These are phyloP conservation scores for Hepsetus odoe DNA, from an alignment of 2,113 vertebrate genomes.

Conservation along the genomic window DNA sequence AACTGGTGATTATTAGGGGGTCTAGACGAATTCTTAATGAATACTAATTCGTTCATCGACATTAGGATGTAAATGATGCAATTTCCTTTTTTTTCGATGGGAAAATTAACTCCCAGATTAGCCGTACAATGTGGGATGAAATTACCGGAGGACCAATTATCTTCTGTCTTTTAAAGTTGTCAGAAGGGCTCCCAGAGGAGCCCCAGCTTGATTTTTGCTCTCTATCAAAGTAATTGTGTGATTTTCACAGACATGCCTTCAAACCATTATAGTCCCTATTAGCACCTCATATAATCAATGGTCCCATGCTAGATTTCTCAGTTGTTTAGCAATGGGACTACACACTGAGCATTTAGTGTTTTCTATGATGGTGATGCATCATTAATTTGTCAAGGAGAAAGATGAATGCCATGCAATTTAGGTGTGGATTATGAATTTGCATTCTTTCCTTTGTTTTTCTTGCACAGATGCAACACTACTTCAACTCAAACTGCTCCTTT, in stretches of 20 bases:
- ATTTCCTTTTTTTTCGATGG: slow-evolving; percentile 83
- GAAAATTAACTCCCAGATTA: slow-evolving; percentile 95
- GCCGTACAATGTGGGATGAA: slow-evolving; percentile 81
- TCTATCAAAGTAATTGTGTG: slow-evolving; percentile 77
- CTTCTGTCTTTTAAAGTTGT: slow-evolving; percentile 81
- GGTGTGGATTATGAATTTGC: slow-evolving; percentile 11
- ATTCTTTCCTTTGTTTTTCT: neutral
- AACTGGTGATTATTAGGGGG: slow-evolving; percentile 85
- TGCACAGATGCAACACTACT: slow-evolving; percentile 93
- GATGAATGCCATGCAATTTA: slow-evolving; percentile 20
- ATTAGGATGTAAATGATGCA: slow-evolving; percentile 94
- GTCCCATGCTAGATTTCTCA: slow-evolving; percentile 68
- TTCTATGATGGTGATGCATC: slow-evolving; percentile 22
- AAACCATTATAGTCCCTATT: slow-evolving; percentile 77
- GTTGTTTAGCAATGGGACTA: slow-evolving; percentile 55
- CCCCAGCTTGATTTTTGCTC: slow-evolving; percentile 66
- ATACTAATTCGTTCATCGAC: slow-evolving; percentile 98
- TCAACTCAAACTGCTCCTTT: slow-evolving; percentile 99
- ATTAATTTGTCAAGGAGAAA: slow-evolving; percentile 28
- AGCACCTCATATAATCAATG: slow-evolving; percentile 68
- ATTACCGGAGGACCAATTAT: slow-evolving; percentile 82
- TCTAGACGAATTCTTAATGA: slow-evolving; percentile 98
- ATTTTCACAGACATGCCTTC: slow-evolving; percentile 74
- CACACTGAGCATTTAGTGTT: slow-evolving; percentile 23
- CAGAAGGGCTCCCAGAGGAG: slow-evolving; percentile 75